phyloP scores from a whole-genome alignment of 2,888 invertebrate species.

The Trypoxylon attenuatum region DNA sequence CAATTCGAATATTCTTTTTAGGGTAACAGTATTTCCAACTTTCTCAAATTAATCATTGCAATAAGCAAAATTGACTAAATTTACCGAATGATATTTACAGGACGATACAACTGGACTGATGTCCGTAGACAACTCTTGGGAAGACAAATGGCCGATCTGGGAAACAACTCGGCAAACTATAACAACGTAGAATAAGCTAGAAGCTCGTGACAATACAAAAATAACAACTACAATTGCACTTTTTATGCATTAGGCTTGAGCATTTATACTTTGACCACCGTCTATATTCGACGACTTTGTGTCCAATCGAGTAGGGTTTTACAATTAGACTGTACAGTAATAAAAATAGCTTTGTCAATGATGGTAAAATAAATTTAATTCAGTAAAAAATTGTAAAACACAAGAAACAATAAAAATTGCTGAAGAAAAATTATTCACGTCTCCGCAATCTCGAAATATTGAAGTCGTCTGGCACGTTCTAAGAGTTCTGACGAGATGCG shows the following conservation, averaged over 20 bases:
- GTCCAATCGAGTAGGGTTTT: neutral
- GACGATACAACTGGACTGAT: slow-evolving; percentile 74
- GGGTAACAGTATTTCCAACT: too few species aligned
- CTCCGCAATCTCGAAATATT: neutral
- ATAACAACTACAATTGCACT: too few species aligned
- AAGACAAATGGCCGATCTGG: slow-evolving; percentile 60
- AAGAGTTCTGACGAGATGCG: slow-evolving; percentile 42
- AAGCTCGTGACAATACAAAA: too few species aligned
- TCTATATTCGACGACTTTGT: neutral
- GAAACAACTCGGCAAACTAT: slow-evolving; percentile 49
- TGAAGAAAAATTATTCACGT: slow-evolving; percentile 11
- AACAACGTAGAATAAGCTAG: too few species aligned
- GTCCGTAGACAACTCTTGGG: slow-evolving; percentile 67
- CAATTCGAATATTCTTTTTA: slow-evolving; percentile 76
- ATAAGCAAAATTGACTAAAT: neutral
- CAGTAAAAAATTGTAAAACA: too few species aligned
- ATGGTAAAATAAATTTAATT: too few species aligned
- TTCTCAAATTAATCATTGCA: neutral
- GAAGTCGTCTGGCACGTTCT: slow-evolving; percentile 10
- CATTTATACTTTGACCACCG: too few species aligned
- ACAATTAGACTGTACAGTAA: neutral
- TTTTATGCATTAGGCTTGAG: too few species aligned
- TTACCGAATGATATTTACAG: slow-evolving; percentile 64
- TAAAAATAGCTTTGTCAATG: neutral
- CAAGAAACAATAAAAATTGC: neutral